Evolutionary conservation across 2,888 invertebrate species (phyloP).

Genomic region (Aelia acuminata): DNA sequence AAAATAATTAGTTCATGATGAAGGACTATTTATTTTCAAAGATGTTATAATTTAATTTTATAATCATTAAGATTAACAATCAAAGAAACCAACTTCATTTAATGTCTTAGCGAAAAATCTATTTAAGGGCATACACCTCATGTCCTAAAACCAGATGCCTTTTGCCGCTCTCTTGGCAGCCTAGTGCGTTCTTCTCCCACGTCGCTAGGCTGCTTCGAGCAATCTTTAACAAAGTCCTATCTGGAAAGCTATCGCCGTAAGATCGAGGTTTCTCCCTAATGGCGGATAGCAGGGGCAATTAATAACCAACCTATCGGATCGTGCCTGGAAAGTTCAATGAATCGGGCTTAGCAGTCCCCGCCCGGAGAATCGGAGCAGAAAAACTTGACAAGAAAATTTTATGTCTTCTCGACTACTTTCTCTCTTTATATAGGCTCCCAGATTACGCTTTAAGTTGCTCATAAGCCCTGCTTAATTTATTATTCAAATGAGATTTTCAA

Average conservation of each 20-base stretch:
- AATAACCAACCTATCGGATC: neutral
- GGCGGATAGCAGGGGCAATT: neutral
- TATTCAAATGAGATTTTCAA: too few species aligned
- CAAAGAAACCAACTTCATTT: neutral
- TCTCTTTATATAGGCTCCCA: too few species aligned
- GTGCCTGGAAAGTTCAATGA: neutral
- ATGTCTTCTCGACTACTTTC: neutral
- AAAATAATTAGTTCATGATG: too few species aligned
- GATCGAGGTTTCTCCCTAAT: conserved; percentile 9
- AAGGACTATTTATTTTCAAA: too few species aligned
- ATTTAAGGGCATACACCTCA: neutral
- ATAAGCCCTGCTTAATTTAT: too few species aligned
- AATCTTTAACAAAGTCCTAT: neutral
- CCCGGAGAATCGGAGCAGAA: neutral
- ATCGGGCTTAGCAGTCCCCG: neutral
- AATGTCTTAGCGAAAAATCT: neutral
- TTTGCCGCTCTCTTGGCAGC: neutral
- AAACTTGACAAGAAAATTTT: neutral
- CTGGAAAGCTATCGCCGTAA: neutral
- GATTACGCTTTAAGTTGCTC: too few species aligned
- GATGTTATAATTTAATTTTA: too few species aligned
- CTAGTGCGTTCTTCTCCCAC: neutral
- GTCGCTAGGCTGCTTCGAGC: neutral
- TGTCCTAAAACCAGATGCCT: neutral
- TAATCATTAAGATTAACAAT: too few species aligned